Conservation (phyloP, 64 coral and sea anemone species). For the Actinia tenebrosa region DNA sequence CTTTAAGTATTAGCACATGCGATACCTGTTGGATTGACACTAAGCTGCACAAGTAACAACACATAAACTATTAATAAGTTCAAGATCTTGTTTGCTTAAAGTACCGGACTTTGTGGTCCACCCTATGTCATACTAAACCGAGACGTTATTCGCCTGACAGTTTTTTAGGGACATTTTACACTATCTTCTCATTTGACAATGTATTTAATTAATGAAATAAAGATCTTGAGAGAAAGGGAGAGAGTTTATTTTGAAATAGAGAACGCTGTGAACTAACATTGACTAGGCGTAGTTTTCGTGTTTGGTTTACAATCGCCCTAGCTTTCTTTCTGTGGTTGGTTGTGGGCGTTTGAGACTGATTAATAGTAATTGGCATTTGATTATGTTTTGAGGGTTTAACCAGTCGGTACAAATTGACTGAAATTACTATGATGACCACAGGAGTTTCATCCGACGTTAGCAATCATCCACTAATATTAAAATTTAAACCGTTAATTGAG, state of each 20-base stretch:
- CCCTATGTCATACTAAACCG: neutral
- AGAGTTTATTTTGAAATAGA: neutral
- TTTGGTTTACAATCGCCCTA: neutral
- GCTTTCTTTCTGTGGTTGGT: neutral
- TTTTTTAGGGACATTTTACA: neutral
- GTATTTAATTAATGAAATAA: neutral
- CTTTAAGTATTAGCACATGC: slow-evolving; percentile 7
- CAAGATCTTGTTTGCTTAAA: neutral
- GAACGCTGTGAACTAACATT: neutral
- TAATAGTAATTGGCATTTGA: slow-evolving; percentile 23
- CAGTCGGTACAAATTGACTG: slow-evolving; percentile 13
- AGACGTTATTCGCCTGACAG: neutral
- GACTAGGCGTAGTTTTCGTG: neutral
- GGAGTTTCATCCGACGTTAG: neutral
- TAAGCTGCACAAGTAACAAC: slow-evolving; percentile 9
- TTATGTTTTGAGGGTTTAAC: slow-evolving; percentile 10
- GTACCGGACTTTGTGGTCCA: neutral
- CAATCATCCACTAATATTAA: neutral
- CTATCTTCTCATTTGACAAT: neutral
- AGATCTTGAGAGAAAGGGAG: neutral
- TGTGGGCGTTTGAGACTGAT: neutral
- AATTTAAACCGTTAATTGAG: slow-evolving; percentile 23
- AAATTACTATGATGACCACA: slow-evolving; percentile 5
- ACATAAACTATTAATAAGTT: neutral
- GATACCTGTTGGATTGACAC: slow-evolving; percentile 4